Conservation (phyloP, 2,113 vertebrate genomes). For the Daphoenositta chrysoptera region DNA sequence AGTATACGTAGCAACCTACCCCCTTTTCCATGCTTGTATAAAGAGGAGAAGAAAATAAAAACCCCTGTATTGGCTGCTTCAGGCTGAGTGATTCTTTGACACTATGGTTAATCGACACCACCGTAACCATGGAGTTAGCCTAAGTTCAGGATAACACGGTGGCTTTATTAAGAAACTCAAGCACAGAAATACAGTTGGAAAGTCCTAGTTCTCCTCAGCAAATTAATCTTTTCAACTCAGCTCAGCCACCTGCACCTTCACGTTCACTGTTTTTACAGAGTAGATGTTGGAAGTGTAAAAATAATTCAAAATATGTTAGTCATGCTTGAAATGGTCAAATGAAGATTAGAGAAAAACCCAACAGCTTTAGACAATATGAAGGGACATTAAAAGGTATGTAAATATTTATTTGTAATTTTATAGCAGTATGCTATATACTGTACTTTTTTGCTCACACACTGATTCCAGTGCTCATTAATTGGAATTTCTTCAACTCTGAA, state of each 20-base stretch:
- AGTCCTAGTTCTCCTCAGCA: conserved; percentile 4
- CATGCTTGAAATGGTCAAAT: conserved; percentile 4
- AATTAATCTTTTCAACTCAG: conserved; percentile 26
- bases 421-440: neutral
- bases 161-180: conserved; percentile 8
- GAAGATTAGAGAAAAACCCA: neutral
- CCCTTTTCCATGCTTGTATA: neutral
- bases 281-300: conserved; percentile 15
- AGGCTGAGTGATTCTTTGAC: conserved; percentile 20
- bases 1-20: conserved; percentile 43
- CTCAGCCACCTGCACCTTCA: conserved; percentile 15
- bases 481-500: conserved; percentile 13
- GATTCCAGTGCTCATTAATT: neutral
- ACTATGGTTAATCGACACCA: neutral
- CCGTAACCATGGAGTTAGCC: neutral
- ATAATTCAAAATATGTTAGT: conserved; percentile 15
- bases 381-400: conserved; percentile 16
- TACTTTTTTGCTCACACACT: neutral
- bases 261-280: neutral
- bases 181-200: neutral
- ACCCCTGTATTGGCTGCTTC: neutral
- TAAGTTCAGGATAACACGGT: conserved; percentile 7
- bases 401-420: conserved; percentile 24
- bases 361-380: neutral
- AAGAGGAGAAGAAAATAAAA: conserved; percentile 3